Percentiles rank a stretch among this genome's conserved stretches.
These are phyloP conservation scores for Eclectus roratus DNA, from an alignment of 2,113 vertebrate genomes.

Conservation along the genomic window DNA sequence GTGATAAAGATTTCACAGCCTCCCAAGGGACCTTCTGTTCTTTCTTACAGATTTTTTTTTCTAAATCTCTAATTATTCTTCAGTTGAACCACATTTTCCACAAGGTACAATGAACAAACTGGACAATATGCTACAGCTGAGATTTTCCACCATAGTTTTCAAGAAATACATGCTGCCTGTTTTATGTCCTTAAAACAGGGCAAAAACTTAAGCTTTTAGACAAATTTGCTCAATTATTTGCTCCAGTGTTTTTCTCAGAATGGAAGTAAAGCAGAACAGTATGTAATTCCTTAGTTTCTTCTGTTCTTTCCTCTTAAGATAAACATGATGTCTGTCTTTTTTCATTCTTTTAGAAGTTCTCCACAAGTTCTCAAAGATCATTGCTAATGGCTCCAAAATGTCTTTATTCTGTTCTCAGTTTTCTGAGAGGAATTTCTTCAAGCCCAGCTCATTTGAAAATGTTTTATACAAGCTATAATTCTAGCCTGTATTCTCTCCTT, in stretches of 20 bases:
- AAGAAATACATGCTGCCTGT: not conserved
- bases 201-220: not conserved
- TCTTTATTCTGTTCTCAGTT: not conserved
- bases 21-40: constrained; percentile 68
- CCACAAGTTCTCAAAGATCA: not conserved
- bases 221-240: not conserved
- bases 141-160: not conserved
- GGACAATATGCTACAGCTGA: constrained; percentile 44
- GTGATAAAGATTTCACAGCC: constrained; percentile 71
- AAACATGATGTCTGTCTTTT: constrained; percentile 1
- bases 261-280: not conserved
- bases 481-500: not conserved
- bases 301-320: constrained; percentile 2
- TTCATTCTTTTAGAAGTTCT: constrained; percentile 25
- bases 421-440: not conserved
- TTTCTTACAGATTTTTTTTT: constrained; percentile 61
- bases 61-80: constrained; percentile 67
- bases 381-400: not conserved
- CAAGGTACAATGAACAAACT: constrained; percentile 43
- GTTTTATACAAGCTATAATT: not conserved
- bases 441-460: not conserved
- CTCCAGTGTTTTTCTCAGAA: not conserved
- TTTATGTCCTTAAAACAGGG: not conserved
- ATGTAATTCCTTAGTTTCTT: constrained; percentile 5
- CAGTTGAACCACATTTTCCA: constrained; percentile 64